A percentile compares a stretch with the other conserved stretches of the same genome.
These are phyloP conservation scores for Oxyteleia sp. DNA, from an alignment of 2,888 invertebrate genomes.

Conservation along the genomic window DNA sequence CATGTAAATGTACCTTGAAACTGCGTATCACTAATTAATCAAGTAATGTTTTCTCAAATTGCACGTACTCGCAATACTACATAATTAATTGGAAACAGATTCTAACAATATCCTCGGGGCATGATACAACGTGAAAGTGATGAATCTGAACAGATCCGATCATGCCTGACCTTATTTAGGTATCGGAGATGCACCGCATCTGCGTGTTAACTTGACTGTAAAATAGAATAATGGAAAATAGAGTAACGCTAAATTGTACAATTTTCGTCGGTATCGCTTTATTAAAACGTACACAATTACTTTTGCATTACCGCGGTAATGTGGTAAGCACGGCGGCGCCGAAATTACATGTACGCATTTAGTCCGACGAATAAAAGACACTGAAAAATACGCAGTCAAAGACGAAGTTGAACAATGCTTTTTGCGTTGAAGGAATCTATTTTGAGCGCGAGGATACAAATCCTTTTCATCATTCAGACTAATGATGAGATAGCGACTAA, in stretches of 20 bases:
- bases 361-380: no score
- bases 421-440: slow-evolving; percentile 11
- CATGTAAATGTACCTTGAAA: no score
- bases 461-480: slow-evolving; percentile 39
- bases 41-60: slow-evolving; percentile 17
- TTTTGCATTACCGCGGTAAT: no score
- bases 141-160: slow-evolving; percentile 20
- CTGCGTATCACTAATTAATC: background rate
- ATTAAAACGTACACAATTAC: no score
- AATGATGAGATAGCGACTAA: slow-evolving; percentile 47
- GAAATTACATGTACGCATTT: no score
- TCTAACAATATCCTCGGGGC: slow-evolving; percentile 19
- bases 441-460: slow-evolving; percentile 14
- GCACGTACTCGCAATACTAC: slow-evolving; percentile 10
- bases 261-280: no score
- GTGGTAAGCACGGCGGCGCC: no score
- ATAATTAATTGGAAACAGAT: slow-evolving; percentile 32
- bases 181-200: slow-evolving; percentile 11
- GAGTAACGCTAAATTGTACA: background rate
- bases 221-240: slow-evolving; percentile 15
- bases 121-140: slow-evolving; percentile 25
- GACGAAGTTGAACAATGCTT: background rate
- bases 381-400: background rate
- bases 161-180: slow-evolving; percentile 29
- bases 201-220: slow-evolving; percentile 20